Base-by-base conservation (phyloP, 2,113 vertebrate species). In the Recurvirostra avosetta region DNA sequence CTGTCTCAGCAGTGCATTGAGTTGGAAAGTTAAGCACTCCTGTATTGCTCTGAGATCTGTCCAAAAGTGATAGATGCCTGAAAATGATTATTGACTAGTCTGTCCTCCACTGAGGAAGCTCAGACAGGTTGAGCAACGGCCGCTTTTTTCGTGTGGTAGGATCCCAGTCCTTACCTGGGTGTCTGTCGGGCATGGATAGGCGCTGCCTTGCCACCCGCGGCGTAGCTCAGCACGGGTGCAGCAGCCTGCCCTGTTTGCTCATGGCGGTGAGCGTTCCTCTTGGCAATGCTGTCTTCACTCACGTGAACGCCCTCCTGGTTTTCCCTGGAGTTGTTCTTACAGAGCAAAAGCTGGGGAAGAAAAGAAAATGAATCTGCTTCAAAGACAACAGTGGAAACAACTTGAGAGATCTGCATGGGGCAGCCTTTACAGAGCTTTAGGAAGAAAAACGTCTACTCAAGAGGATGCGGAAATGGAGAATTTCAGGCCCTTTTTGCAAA, bases 391-490 rank as follows among this genome's bases (percentile, higher is more conserved):
- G 43, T 16, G 27, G 82, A 90, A 94, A 82, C 59, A 6, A 22
- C 27, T 79, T 40, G 43, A 65, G 73, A 77, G 43, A 65, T 94
- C 34, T 75, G 23, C 45, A 14, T 23, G 20, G 5, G 58, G 27
- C 63, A 86, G 71, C 59, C 32, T 66, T 71, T 59, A n/a, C 32
- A n/a, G 56, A 86, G 80, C 77, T 87, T 61, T 36, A 45, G 58
- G 62, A 86, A 66, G 68, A 74, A 74, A 91, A 75, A 43, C 11
- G 25, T 56, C 49, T 93, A 15, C 66, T 94, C 18, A 19, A 89
- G 84, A 91, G 81, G 90, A 90, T 96, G 74, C 76, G 80, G 74
- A 91, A 87, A 75, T 61, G 40, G 66, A 68, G 73, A 74, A 84
- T 91, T 82, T 90, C 1, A 2, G 49, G 43, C 52, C 14, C 29